phyloP scores from a whole-genome alignment of 2,113 vertebrate genomes.

The Quiscalus mexicanus region DNA sequence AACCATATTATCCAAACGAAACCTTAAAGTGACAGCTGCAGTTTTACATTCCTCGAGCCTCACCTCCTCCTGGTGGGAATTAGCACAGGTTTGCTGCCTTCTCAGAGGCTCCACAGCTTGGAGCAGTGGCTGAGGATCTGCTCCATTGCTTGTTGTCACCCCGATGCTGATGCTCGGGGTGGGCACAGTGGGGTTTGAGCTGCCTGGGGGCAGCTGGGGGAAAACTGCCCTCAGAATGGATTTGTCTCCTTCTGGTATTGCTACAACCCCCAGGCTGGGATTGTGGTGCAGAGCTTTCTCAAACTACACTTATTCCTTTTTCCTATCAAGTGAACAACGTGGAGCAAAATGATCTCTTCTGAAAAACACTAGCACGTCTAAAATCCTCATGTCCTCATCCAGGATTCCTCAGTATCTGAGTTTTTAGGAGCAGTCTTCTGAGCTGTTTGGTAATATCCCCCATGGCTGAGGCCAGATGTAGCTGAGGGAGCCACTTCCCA shows the following conservation, averaged over 20 bases:
- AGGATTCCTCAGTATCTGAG: background rate
- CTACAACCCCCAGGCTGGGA: background rate
- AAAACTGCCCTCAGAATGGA: background rate
- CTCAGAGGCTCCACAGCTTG: background rate
- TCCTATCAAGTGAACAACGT: fast-evolving
- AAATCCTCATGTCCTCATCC: background rate
- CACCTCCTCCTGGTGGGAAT: background rate
- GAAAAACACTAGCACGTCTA: background rate
- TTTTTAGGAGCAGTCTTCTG: background rate
- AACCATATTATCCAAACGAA: background rate
- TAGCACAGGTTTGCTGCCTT: background rate
- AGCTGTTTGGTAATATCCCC: background rate
- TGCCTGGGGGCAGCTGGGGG: background rate
- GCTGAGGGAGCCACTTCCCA: background rate
- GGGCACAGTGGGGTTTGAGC: background rate
- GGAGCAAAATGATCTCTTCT: background rate
- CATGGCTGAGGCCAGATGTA: background rate
- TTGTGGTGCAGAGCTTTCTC: background rate
- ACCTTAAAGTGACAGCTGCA: background rate
- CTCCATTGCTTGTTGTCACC: background rate
- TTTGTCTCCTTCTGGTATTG: background rate
- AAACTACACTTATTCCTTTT: background rate
- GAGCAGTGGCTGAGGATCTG: background rate
- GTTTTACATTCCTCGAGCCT: fast-evolving
- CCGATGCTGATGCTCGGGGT: background rate